Evolutionary conservation across 2,888 invertebrate species (phyloP).

Genomic region (Teleogryllus oceanicus): DNA sequence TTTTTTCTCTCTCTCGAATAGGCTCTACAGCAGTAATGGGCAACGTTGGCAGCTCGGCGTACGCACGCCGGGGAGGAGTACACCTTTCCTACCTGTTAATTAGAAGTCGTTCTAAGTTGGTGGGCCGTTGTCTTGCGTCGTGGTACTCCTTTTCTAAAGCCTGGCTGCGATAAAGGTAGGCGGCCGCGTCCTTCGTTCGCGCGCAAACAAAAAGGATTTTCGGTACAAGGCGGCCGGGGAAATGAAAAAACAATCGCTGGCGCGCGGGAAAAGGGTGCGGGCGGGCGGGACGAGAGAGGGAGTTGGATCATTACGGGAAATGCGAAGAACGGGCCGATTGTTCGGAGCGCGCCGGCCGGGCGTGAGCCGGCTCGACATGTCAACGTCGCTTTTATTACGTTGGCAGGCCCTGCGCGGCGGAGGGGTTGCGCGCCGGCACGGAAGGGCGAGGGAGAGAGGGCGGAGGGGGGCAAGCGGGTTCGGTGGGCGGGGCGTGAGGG

Average conservation of each 20-base stretch:
- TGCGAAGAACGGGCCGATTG: conserved; percentile 5
- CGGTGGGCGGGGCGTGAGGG: not conserved
- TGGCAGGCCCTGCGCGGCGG: not conserved
- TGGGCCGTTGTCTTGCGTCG: not conserved
- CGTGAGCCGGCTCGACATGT: conserved; percentile 7
- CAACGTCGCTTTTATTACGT: conserved; percentile 9
- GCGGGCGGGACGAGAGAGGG: conserved; percentile 5
- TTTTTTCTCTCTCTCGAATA: not conserved
- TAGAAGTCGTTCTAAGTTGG: conserved; percentile 18
- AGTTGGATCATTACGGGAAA: conserved; percentile 9
- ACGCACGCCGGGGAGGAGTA: not conserved
- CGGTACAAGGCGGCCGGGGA: not conserved
- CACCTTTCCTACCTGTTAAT: conserved; percentile 10
- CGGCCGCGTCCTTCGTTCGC: no score
- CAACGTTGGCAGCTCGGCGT: conserved; percentile 9
- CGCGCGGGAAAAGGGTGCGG: not conserved
- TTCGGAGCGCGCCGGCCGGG: not conserved
- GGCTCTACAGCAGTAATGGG: not conserved
- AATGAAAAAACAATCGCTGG: not conserved
- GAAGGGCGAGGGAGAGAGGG: not conserved
- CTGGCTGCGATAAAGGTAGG: not conserved
- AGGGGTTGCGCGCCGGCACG: not conserved
- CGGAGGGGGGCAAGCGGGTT: no score
- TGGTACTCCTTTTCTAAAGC: not conserved
- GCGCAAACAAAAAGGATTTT: no score